These are phyloP conservation scores for Pterobdella sp. DNA, from an alignment of 2,888 invertebrate species.

Conservation along the genomic window DNA sequence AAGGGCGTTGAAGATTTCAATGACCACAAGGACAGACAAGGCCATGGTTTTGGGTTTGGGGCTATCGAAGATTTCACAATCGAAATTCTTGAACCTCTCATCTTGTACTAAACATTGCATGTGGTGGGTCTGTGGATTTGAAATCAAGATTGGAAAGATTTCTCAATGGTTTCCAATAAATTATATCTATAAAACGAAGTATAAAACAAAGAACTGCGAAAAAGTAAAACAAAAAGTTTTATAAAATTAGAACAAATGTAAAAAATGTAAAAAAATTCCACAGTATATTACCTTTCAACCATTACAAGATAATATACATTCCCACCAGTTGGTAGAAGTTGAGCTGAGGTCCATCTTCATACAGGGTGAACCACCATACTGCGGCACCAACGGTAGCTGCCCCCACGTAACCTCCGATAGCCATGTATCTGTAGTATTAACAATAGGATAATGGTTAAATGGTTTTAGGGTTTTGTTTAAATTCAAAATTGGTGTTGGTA, in stretches of 20 bases:
- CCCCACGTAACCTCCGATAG: conserved; percentile 73
- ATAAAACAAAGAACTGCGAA: not conserved
- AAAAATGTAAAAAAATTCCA: not conserved
- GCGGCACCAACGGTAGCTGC: conserved; percentile 97
- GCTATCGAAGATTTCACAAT: conserved; percentile 94
- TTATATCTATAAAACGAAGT: not conserved
- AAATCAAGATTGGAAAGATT: not conserved
- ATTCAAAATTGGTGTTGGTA: too few species aligned
- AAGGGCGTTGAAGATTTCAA: conserved; percentile 99
- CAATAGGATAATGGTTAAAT: too few species aligned
- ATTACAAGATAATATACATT: not conserved
- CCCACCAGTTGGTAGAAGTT: conserved; percentile 77
- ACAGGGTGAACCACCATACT: conserved; percentile 98
- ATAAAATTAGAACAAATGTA: not conserved
- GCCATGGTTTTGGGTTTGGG: conserved; percentile 99
- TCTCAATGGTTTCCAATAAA: not conserved
- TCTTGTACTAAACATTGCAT: conserved; percentile 52
- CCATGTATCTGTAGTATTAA: conserved; percentile 35
- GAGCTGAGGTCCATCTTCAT: conserved; percentile 83
- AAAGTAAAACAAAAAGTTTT: not conserved
- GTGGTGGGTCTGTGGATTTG: conserved; percentile 47
- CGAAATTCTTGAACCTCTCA: conserved; percentile 73
- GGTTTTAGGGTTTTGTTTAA: too few species aligned
- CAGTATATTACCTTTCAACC: not conserved
- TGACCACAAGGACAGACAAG: conserved; percentile 95